Evolutionary conservation across 2,797 vertebrate species (phyloP), one percentile per base, ranked within the genome.

Genomic region (Bufotes viridis): DNA sequence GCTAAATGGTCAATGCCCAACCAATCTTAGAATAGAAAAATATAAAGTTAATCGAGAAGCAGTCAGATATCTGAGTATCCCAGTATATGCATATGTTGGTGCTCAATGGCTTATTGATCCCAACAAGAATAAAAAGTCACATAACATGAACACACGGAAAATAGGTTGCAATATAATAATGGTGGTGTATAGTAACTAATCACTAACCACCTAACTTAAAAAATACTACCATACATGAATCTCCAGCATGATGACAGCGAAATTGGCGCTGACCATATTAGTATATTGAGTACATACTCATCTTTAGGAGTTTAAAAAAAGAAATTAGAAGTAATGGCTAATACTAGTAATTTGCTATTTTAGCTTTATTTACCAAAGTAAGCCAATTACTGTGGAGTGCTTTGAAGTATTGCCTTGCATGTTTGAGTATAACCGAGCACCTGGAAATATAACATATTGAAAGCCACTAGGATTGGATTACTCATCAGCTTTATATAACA

Each of bases 41-140:
- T 82, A 61, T 74, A 34, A 72, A 75, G 22, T 51, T 17, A 18
- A n/a, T 13, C 7, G 26, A 58, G 53, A 51, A 26, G 49, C 51
- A 49, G 8, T 82, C 49, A 20, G 26, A 15, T 65, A n/a, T 58
- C 29, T 14, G 8, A 72, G 17, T 57, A 61, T 57, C 53, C 70
- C 69, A 29, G 70, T 61, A 34, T 60, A 3, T 58, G 14, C 7
- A 22, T 2, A 61, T 26, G 20, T 53, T 34, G 60, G 24, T 85
- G 51, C 7, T 78, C 60, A 78, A 78, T 78, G 42, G 57, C 49
- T 76, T 58, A 85, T 86, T 76, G 84, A 86, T 60, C 60, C 58
- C 4, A 49, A 53, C 75, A 81, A 81, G 55, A 55, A 60, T n/a
- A 55, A 42, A 53, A 81, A 85, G 61, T 51, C 3, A 76, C 61